Evolutionary conservation across 2,797 vertebrate genomes (phyloP).

Genomic region (Enteromius paludinosus): DNA sequence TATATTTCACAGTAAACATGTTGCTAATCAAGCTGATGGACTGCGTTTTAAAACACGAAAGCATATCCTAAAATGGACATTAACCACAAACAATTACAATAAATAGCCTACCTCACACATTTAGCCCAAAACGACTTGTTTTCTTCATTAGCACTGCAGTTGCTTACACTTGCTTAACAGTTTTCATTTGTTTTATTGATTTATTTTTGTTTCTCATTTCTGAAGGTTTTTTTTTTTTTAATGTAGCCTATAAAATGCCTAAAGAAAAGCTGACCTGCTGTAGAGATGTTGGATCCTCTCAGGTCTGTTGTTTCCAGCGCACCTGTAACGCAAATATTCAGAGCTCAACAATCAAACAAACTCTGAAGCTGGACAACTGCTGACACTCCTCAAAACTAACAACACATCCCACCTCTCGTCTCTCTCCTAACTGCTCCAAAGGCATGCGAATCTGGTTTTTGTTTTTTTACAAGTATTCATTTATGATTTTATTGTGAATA

Average conservation of each 20-base stretch:
- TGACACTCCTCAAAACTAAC: conserved; percentile 22
- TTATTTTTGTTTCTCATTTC: too few relatives aligned
- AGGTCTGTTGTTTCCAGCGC: neutral
- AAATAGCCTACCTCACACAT: neutral
- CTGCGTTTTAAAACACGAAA: neutral
- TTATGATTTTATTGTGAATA: neutral
- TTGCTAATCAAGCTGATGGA: neutral
- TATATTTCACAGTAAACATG: neutral
- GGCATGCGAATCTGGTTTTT: too few relatives aligned
- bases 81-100: neutral
- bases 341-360: neutral
- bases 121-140: neutral
- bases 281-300: neutral
- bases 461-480: neutral
- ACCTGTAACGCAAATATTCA: neutral
- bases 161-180: neutral
- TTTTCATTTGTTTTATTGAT: neutral
- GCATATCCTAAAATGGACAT: neutral
- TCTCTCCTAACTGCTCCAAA: too few relatives aligned
- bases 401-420: neutral
- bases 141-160: neutral
- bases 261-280: neutral
- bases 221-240: too few relatives aligned
- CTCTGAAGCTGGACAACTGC: neutral
- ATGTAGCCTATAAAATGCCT: neutral